These are phyloP conservation scores for Siniperca scherzeri DNA, from an alignment of 2,797 vertebrate genomes.

Conservation along the genomic window DNA sequence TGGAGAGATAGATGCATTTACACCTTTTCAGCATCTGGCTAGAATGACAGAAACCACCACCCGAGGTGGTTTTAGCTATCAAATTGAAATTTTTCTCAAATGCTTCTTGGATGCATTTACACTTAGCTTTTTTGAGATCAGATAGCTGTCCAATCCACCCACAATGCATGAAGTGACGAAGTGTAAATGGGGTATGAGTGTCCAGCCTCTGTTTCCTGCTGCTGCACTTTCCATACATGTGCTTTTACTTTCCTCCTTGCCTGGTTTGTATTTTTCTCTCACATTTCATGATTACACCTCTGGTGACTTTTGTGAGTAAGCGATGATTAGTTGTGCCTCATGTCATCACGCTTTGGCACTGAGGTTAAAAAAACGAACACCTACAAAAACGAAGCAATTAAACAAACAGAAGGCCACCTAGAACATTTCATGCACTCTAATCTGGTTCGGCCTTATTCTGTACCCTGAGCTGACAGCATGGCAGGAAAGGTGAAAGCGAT, in stretches of 20 bases:
- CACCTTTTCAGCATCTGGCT: not conserved
- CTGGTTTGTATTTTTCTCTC: conserved; percentile 37
- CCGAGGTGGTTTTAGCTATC: not conserved
- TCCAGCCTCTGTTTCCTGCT: not conserved
- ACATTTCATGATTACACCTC: conserved; percentile 30
- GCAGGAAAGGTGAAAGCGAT: conserved; percentile 63
- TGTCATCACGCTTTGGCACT: conserved; percentile 29
- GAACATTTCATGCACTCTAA: conserved; percentile 37
- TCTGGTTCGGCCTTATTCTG: conserved; percentile 24
- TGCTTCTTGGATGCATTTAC: not conserved
- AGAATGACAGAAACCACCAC: not conserved
- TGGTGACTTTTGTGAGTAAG: conserved; percentile 34
- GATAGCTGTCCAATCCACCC: not conserved
- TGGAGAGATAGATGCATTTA: not conserved
- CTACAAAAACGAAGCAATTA: conserved; percentile 30
- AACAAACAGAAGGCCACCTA: conserved; percentile 48
- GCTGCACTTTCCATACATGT: not conserved
- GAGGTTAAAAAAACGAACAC: conserved; percentile 25
- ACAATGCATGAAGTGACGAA: not conserved
- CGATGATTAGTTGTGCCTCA: conserved; percentile 39
- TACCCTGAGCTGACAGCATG: conserved; percentile 38
- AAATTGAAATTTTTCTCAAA: not conserved
- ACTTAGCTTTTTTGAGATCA: not conserved
- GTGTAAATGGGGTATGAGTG: not conserved
- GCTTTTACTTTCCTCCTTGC: not conserved